A percentile compares a stretch with the other conserved stretches of the same genome.
phyloP scores from a whole-genome alignment of 2,797 vertebrate genomes.

The Sebastes minor region DNA sequence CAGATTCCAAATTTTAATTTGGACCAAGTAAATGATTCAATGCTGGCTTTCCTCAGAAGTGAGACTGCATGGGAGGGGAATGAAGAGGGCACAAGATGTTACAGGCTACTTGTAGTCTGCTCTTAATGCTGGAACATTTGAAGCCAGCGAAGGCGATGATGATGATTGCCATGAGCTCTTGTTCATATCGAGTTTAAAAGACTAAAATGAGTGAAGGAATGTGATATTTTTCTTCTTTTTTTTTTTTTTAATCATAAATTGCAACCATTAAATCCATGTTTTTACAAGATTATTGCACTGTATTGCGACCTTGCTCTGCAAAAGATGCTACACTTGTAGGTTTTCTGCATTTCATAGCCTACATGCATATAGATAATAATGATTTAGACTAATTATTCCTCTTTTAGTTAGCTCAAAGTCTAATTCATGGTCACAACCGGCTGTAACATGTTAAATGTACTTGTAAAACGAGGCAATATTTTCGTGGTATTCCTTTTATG shows the following conservation, averaged over 20 bases:
- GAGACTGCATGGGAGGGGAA: constrained; percentile 12
- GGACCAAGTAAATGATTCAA: constrained; percentile 86
- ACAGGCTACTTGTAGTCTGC: constrained; percentile 7
- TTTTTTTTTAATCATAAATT: background rate
- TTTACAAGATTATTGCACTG: background rate
- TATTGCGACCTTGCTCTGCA: background rate
- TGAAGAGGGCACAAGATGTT: constrained; percentile 33
- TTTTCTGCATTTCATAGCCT: background rate
- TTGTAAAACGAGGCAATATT: background rate
- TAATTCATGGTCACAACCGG: background rate
- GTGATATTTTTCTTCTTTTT: background rate
- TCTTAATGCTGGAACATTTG: background rate
- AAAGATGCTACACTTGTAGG: background rate
- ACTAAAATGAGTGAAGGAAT: background rate
- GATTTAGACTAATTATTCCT: background rate
- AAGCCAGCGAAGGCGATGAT: constrained; percentile 1
- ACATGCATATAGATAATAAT: background rate
- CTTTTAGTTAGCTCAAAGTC: background rate
- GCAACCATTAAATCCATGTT: background rate
- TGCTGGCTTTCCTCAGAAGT: constrained; percentile 73
- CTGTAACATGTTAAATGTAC: background rate
- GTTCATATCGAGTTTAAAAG: background rate
- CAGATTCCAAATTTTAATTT: constrained; percentile 82
- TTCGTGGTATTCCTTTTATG: background rate
- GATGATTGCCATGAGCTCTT: background rate